Evolutionary conservation across 64 coral and sea anemone genomes (phyloP).

Genomic region (Montipora sp.): DNA sequence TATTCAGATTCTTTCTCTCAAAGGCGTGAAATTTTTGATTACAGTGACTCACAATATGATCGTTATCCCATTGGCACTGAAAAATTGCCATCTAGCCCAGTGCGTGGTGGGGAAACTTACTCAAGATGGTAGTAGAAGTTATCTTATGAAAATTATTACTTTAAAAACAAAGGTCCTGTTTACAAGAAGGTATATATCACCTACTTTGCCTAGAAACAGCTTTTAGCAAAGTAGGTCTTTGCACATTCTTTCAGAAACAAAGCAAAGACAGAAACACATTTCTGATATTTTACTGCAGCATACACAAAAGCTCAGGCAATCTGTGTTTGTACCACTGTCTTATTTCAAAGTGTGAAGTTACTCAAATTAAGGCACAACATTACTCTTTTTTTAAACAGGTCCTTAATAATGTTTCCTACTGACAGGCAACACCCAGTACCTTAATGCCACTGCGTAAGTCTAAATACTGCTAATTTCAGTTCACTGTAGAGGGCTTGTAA

Average conservation of each 20-base stretch:
- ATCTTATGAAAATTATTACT: neutral
- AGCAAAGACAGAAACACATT: too few relatives aligned
- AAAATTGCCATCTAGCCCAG: conserved; percentile 49
- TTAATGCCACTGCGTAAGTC: too few relatives aligned
- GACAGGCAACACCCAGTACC: neutral
- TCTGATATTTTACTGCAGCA: too few relatives aligned
- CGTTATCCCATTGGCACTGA: conserved; percentile 24
- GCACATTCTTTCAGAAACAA: too few relatives aligned
- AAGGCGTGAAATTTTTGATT: conserved; percentile 63
- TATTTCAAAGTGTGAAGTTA: neutral
- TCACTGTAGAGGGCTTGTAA: conserved; percentile 2
- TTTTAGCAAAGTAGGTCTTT: too few relatives aligned
- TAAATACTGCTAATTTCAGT: neutral
- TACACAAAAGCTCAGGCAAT: too few relatives aligned
- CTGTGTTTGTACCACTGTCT: too few relatives aligned
- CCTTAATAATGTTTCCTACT: neutral
- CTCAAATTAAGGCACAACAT: too few relatives aligned
- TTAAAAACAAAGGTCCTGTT: too few relatives aligned
- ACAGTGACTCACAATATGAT: conserved; percentile 45
- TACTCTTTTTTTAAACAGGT: neutral
- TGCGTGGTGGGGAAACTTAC: conserved; percentile 23
- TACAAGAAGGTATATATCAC: too few relatives aligned
- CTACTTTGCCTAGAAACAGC: too few relatives aligned
- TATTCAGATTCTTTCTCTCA: conserved; percentile 28
- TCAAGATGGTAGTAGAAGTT: conserved; percentile 44